Evolutionary conservation across 2,797 vertebrate genomes (phyloP), one percentile per base, ranked within the genome.

Genomic region (Hippopotamyrus pictus): DNA sequence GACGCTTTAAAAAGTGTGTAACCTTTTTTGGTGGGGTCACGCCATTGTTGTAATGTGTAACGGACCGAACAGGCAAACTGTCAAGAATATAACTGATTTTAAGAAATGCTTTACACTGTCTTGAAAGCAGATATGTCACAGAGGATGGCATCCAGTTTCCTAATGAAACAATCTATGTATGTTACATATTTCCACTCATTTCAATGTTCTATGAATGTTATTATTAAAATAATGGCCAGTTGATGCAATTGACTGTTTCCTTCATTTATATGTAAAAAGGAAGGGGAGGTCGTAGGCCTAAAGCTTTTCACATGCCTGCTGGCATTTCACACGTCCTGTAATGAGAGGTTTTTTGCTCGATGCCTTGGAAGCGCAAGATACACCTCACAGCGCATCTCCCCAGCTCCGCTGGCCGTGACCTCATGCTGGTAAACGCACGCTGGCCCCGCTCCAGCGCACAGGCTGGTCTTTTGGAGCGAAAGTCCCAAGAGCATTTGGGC

Each of bases 151-250:
- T 50, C 84, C n/a, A 33, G 46, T 86, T 90, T 89, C 88, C 88
- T 89, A 87, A 86, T 82, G 29, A 62, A 90, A 89, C 89, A 65
- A 89, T 76, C 82, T 90, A 90, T 90, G 88, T 89, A 90, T 90
- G 90, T 89, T 87, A 89, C 90, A 90, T 90, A 88, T 85, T 62
- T 69, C 73, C 88, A 57, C 44, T 88, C 65, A 62, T 83, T 88
- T 84, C 41, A 89, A 87, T 90, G 88, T 90, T 90, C 90, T 87
- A 73, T 89, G 90, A 90, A 90, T 90, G 25, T 83, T 89, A 87
- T 84, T 62, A 88, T 33, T 90, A 88, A 90, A 88, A 29, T 87
- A 33, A 90, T 87, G 54, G 50, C 44, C 54, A 62, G 41, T 25
- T 88, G 59, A 82, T 88, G 33, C 54, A 41, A n/a, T 11, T 57